Evolutionary conservation across 2,888 invertebrate genomes (phyloP), one percentile per base, ranked within the genome.

Genomic region (Mactromeris polynyma): DNA sequence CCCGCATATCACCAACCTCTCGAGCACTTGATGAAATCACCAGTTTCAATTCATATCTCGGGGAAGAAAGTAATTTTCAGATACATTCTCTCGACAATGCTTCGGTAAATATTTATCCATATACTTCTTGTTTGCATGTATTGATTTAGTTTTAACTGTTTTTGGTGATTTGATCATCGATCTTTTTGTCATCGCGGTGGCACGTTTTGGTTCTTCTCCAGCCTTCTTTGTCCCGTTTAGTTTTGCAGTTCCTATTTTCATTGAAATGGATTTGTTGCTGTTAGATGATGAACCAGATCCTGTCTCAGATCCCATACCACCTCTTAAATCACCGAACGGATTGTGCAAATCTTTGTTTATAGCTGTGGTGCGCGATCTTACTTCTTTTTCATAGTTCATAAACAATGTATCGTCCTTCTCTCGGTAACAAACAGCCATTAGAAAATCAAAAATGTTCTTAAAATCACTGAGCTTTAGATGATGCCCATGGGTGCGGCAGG

Each of bases 341-440:
- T 86, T 89, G n/a, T 94, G 92, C 17, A 95, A 80, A 46, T 95
- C 95, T 78, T 91, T 91, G 85, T 93, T 85, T 11, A 95, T 81
- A 36, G 86, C 86, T 2, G 51, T 80, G 40, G 87, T 81, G 79
- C 93, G 85, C 1, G 85, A 86, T n/a, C 94, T 86, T 2, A 94
- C 94, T 82, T 94, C 94, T 46, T 92, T 92, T 84, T 94, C 94
- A 78, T 94, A 94, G 40, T 86, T 81, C 89, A 90, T 19, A 46
- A 87, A 54, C 21, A 87, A 77, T 2, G 93, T 93, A 19, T 85
- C 90, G 11, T 93, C 93, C 42, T 92, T 84, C 88, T 95, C 94
- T 14, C 91, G 69, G 91, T 95, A 95, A 87, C 93, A 93, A 64
- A 95, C 93, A 36, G 94, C 94, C 95, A 95, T 94, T 11, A 95